Evolutionary conservation across 2,888 invertebrate species (phyloP).

Genomic region (Crepidodera aurea): DNA sequence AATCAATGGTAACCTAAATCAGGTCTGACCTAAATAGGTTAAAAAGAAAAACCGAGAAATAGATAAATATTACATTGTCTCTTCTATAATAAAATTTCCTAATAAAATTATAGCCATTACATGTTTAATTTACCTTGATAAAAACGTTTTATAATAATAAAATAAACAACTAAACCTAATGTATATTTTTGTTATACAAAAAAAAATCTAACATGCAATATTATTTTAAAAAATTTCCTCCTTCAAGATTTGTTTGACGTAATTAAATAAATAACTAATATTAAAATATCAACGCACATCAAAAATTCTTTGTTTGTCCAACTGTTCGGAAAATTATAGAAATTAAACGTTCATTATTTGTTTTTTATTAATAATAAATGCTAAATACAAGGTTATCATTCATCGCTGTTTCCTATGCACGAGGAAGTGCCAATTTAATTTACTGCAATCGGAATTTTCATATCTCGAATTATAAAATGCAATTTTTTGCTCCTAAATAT

Average conservation of each 20-base stretch:
- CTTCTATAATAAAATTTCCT: no score
- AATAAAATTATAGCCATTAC: no score
- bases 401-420: conserved; percentile 11
- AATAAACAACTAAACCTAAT: background rate
- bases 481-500: conserved; percentile 19
- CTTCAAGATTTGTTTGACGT: conserved; percentile 9
- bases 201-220: conserved; percentile 9
- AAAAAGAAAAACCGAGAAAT: no score
- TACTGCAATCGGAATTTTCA: conserved; percentile 16
- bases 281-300: background rate
- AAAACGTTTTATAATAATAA: background rate
- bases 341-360: conserved; percentile 12
- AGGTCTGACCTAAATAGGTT: no score
- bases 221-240: conserved; percentile 4
- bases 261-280: conserved; percentile 21
- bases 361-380: conserved; percentile 14
- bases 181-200: background rate
- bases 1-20: no score
- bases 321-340: conserved; percentile 18
- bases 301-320: conserved; percentile 10
- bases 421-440: conserved; percentile 21
- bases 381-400: conserved; percentile 13
- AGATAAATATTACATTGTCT: no score
- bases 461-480: conserved; percentile 24
- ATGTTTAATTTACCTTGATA: background rate